Evolutionary conservation across 1,140 invertebrate species (phyloP), one percentile per base, ranked within the genome.

Genomic region (Homalodisca vitripennis): DNA sequence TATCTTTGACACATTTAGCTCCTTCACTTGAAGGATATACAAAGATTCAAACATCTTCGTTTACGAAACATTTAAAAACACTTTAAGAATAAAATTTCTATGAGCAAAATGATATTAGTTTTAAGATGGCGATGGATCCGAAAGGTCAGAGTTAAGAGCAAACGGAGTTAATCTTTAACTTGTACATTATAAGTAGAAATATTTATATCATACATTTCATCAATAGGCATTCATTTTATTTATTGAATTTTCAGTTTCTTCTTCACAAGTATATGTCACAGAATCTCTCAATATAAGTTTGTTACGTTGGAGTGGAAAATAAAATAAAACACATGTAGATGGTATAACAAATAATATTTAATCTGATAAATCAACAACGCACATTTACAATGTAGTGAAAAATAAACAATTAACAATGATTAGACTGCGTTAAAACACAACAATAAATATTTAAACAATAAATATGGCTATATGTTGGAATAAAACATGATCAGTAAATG

Each of bases 301-400:
- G 6, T 6, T 6, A 3, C 12, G 20, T 12, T 14, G 6, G 3
- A 14, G 6, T 27, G 6, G 2, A 27, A 27, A 26, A 29, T 14
- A n/a, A 12, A 60, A 60, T 60, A 29, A 60, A 60, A 60, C 55
- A 60, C 26, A 30, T 41, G 24, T 27, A 60, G 26, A 22, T 22
- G 24, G 29, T 27, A 60, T 60, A 60, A 60, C 55, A 60, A 60
- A 60, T 30, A 22, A 60, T 60, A 60, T 60, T 60, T 60, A 60
- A 6, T 60, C 27, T 60, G 55, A 27, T 27, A 51, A 60, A 60
- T 60, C 55, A 60, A 60, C 55, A 60, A 60, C 55, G 3, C 22
- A 60, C 22, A 30, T 27, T 60, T 30, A 27, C 17, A 60, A 60
- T 27, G 55, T 60, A 26, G 14, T 60, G 14, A 60, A 13, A 60